Evolutionary conservation across 2,113 vertebrate genomes (phyloP), one percentile per base, ranked within the genome.

Genomic region (Oncorhynchus clarkii): DNA sequence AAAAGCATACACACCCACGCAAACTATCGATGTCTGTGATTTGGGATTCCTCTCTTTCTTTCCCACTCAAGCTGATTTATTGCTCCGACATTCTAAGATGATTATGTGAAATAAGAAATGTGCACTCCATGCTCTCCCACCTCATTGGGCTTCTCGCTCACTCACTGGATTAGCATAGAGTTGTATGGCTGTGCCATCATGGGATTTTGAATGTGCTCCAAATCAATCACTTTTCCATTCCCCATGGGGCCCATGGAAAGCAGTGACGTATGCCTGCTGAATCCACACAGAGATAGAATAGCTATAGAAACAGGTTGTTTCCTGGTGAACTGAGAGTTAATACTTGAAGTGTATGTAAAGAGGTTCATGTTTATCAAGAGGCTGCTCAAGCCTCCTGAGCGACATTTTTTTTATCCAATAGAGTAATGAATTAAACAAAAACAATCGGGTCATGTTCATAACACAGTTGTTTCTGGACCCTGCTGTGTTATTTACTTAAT

Each of bases 401-500:
- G 12, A 14, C 9, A 51, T 51, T 51, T 14, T 51, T 14, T 51
- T 51, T 16, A 3, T 14, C 14, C 14, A 51, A 16, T 76, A 76
- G 79, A 79, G 67, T 27, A 77, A 64, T 9, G 12, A 26, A 26
- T 65, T 22, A 65, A 65, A 65, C 62, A 65, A 34, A 34, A 39
- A 27, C 2, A 39, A 51, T 51, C 3, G 16, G 49, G 13, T 14
- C 11, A 51, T 51, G 16, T 51, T 51, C 12, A 51, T 16, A 3
- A 16, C 14, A 4, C 14, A 5, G 11, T 51, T 51, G 11, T 51
- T 3, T 51, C 49, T 14, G 14, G 49, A 51, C 49, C 49, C 39
- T 39, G 7, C 39, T 39, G 49, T 16, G 14, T 54, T 54, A 18
- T 54, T 14, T 16, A 54, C 51, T 16, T 16, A 54, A 18, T 18